Evolutionary conservation across 1,140 invertebrate genomes (phyloP).

Genomic region (Formica selysi): DNA sequence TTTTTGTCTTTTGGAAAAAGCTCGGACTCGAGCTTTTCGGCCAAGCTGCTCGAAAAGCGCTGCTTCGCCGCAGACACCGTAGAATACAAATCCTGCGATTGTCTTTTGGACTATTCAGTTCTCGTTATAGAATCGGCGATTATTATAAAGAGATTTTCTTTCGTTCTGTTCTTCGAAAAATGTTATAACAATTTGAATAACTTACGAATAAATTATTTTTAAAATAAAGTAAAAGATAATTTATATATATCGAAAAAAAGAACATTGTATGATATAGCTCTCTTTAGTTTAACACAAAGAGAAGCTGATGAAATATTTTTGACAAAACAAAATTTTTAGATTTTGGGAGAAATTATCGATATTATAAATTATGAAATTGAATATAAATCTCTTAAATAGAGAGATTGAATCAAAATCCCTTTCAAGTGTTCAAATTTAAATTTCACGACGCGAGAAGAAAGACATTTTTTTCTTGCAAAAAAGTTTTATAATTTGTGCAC

Average conservation of each 20-base stretch:
- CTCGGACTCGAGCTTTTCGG: neutral
- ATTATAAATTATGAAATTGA: neutral
- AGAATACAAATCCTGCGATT: conserved; percentile 5
- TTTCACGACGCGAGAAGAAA: neutral
- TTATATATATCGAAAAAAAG: neutral
- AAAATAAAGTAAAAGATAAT: neutral
- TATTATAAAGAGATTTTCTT: neutral
- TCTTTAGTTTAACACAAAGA: neutral
- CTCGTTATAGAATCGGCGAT: neutral
- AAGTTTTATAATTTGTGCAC: neutral
- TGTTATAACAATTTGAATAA: neutral
- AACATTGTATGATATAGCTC: neutral
- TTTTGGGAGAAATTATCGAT: neutral
- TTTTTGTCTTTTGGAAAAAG: conserved; percentile 46
- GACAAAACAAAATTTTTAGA: neutral
- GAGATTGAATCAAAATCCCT: neutral
- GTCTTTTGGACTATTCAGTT: neutral
- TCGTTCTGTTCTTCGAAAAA: neutral
- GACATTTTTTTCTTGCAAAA: conserved; percentile 27
- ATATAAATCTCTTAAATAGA: neutral
- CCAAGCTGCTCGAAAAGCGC: conserved; percentile 49
- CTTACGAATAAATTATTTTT: neutral
- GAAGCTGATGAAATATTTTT: neutral
- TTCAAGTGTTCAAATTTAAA: conserved; percentile 39
- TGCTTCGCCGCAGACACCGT: neutral